A percentile compares a stretch with the other conserved stretches of the same genome.
Conservation (phyloP, 2,797 vertebrate species). For the Crossoptilon crossoptilon region DNA sequence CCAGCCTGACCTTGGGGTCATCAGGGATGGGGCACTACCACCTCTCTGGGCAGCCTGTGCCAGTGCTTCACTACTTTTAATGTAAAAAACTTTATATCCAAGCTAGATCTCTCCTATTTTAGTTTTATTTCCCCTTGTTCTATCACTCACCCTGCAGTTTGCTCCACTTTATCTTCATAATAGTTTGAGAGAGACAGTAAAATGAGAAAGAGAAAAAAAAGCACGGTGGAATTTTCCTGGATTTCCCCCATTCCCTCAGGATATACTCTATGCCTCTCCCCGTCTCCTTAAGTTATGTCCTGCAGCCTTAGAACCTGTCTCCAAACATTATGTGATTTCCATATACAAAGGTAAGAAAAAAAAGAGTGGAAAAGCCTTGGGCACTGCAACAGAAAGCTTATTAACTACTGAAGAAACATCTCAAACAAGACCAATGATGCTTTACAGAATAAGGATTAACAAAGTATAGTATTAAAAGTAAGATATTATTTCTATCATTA, state of each 20-base stretch:
- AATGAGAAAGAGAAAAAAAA: background rate
- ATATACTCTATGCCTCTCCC: background rate
- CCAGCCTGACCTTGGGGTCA: no score
- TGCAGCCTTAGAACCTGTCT: background rate
- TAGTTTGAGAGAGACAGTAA: background rate
- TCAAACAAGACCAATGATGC: constrained; percentile 13
- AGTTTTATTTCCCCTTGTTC: background rate
- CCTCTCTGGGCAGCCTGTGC: no score
- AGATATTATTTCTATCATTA: constrained; percentile 13
- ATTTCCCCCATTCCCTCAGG: background rate
- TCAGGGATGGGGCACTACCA: no score
- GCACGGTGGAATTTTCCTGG: background rate
- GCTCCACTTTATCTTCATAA: background rate
- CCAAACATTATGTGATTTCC: background rate
- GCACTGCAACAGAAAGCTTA: background rate
- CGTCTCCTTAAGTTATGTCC: background rate
- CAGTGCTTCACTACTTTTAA: no score
- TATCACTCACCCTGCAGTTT: background rate
- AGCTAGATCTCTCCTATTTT: no score
- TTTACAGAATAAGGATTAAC: constrained; percentile 54
- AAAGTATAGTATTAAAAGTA: constrained; percentile 32
- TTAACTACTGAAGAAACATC: constrained; percentile 18
- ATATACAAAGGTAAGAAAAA: background rate
- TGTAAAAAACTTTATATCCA: no score
- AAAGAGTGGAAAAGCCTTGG: constrained; percentile 6